phyloP scores from a whole-genome alignment of 2,888 invertebrate genomes.

The Cantharis flavilabris region DNA sequence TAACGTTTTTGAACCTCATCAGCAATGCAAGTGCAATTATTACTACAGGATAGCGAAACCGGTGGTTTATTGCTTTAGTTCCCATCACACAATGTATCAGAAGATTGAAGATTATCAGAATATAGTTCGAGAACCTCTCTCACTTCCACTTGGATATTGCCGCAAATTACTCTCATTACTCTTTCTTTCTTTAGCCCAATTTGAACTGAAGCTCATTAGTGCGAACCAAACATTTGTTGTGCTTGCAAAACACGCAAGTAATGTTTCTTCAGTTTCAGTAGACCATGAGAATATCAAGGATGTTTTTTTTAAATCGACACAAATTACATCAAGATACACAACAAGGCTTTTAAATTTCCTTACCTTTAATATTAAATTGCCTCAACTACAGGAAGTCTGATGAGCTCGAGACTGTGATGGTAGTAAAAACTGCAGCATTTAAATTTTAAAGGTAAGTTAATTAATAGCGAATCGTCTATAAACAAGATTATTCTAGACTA shows the following conservation, averaged over 20 bases:
- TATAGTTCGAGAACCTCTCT: not conserved
- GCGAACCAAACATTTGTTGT: not conserved
- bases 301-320: not conserved
- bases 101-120: not conserved
- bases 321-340: not conserved
- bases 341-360: not conserved
- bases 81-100: not conserved
- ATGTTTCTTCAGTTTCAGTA: not conserved
- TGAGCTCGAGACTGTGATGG: not conserved
- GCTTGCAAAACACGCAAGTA: not conserved
- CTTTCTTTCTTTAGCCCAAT: not conserved
- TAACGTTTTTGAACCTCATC: not conserved
- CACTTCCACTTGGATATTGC: not conserved
- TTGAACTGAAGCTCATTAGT: not conserved
- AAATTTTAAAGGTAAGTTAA: not conserved
- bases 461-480: not conserved
- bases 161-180: not conserved
- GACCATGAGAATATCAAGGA: not conserved
- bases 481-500: not conserved
- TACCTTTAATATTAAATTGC: not conserved
- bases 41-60: not conserved
- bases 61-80: not conserved
- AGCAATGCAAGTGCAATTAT: not conserved
- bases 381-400: not conserved
- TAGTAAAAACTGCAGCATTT: not conserved